Base-by-base conservation (phyloP, 2,797 vertebrate genomes). In the Pipistrellus pygmaeus region DNA sequence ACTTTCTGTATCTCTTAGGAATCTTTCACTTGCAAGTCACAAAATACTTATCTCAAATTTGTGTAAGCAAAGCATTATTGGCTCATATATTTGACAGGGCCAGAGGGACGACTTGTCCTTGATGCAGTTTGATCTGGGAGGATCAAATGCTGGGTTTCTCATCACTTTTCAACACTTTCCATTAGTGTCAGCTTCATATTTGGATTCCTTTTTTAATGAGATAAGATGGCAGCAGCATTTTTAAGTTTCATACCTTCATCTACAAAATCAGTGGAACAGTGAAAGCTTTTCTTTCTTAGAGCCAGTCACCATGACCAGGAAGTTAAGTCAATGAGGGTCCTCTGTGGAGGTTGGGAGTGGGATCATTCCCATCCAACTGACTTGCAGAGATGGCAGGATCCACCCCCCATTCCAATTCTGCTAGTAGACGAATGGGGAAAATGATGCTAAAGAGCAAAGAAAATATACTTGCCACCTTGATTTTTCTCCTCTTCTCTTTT, bases 21-120 rank as follows among this genome's bases (percentile, higher is more conserved):
- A 87, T 88, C 15, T 87, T 92, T 88, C 13, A 64, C 48, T 75
- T 86, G 35, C 46, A 64, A 64, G 23, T 87, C 60, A 76, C 15
- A 87, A 73, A 78, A 64, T 69, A 83, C 20, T 38, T 69, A 64
- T 48, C 21, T 62, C 21, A 86, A 85, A 83, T 66, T 35, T 66
- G 30, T 51, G 66, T 92, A 82, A 82, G 46, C 35, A 69, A 88
- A 90, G 44, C 51, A 57, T 88, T 82, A 69, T 75, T 78, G 44
- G 27, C 30, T 93, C 71, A 32, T 66, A 20, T 44, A 86, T 83
- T 68, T 91, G 72, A 85, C 83, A 88, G 55, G 62, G n/a, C 23
- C 78, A 88, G 53, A 87, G 21, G 35, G 64, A 83, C 62, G 48
- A 10, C 21, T 78, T 77, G 73, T 86, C 64, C 48, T 18, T 75